Percentiles rank a stretch among this genome's conserved stretches.
phyloP scores from a whole-genome alignment of 2,797 vertebrate genomes.

The Fundulus diaphanus region DNA sequence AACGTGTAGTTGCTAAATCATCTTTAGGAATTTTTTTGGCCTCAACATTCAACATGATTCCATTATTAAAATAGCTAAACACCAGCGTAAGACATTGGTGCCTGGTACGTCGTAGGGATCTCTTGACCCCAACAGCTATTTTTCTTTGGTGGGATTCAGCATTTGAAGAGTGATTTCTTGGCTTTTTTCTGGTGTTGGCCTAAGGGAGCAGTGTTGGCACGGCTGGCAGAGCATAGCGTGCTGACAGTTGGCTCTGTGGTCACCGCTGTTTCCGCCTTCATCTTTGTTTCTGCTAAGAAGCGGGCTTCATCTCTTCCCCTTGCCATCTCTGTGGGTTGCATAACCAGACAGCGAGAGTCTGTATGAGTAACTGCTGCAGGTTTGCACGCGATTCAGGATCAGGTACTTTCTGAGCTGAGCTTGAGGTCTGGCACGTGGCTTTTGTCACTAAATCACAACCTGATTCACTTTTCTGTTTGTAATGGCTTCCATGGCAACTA shows the following conservation, averaged over 20 bases:
- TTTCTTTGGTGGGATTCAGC: neutral
- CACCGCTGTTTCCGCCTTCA: slow-evolving; percentile 37
- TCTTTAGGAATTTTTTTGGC: neutral
- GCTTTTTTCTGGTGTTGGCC: neutral
- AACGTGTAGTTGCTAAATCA: neutral
- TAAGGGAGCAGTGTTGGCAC: slow-evolving; percentile 14
- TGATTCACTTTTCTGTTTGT: slow-evolving; percentile 5
- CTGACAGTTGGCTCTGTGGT: slow-evolving; percentile 67
- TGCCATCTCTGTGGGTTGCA: slow-evolving; percentile 37
- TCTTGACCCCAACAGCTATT: neutral
- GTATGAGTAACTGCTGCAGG: neutral
- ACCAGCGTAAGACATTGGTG: neutral
- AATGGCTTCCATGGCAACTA: slow-evolving; percentile 21
- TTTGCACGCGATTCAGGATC: slow-evolving; percentile 19
- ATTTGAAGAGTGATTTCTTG: neutral
- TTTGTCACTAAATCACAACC: slow-evolving; percentile 41
- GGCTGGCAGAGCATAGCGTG: slow-evolving; percentile 54
- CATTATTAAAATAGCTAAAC: neutral
- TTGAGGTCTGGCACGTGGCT: slow-evolving; percentile 38
- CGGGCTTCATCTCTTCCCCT: slow-evolving; percentile 12
- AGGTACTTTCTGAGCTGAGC: slow-evolving; percentile 51
- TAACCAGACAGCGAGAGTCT: slow-evolving; percentile 22
- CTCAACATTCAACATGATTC: neutral
- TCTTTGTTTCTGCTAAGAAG: slow-evolving; percentile 39
- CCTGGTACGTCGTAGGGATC: neutral